phyloP scores from a whole-genome alignment of 1,140 invertebrate genomes.

The Lysiphlebus fabarum region DNA sequence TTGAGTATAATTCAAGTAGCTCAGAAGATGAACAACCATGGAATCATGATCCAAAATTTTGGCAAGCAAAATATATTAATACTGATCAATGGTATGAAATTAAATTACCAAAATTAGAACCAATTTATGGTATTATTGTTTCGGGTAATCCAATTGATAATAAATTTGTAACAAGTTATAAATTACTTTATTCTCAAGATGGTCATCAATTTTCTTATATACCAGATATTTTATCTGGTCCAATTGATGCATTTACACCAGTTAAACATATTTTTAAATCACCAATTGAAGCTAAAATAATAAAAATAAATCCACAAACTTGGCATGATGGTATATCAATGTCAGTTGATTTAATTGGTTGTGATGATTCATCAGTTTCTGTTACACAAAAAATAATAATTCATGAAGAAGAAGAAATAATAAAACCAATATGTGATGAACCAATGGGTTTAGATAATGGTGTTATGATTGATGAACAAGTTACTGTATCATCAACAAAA shows the following conservation, averaged over 20 bases:
- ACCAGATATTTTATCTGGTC: constrained; percentile 69
- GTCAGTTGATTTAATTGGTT: constrained; percentile 73
- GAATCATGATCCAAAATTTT: constrained; percentile 53
- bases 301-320: constrained; percentile 69
- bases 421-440: constrained; percentile 55
- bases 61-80: constrained; percentile 58
- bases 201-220: constrained; percentile 60
- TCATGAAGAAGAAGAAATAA: constrained; percentile 1
- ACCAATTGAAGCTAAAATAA: constrained; percentile 69
- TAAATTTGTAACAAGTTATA: constrained; percentile 74
- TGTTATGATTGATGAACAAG: constrained; percentile 57
- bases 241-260: constrained; percentile 60
- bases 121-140: constrained; percentile 70
- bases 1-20: constrained; percentile 62
- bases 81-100: constrained; percentile 62
- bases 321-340: constrained; percentile 75
- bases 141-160: constrained; percentile 65
- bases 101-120: constrained; percentile 60
- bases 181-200: constrained; percentile 67
- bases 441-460: constrained; percentile 65
- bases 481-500: constrained; percentile 55
- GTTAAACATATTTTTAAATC: constrained; percentile 64
- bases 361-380: constrained; percentile 44
- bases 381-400: neutral
- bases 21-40: constrained; percentile 56